Evolutionary conservation across 2,888 invertebrate genomes (phyloP), one percentile per base, ranked within the genome.

Genomic region (Cistogaster globosa): DNA sequence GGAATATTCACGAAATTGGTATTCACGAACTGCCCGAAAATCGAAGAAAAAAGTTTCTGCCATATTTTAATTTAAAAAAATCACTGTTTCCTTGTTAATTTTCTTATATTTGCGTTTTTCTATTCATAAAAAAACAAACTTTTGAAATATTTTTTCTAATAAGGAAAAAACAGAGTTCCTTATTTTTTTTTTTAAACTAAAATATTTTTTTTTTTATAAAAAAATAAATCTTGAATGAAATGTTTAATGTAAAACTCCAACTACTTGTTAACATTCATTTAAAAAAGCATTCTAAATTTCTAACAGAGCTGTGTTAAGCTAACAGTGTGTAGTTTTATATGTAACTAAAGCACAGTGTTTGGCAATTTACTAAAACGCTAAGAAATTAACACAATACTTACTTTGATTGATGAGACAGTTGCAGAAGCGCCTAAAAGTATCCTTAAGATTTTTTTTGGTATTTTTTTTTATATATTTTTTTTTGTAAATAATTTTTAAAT

Each of bases 251-350:
- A 18, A 53, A 53, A 53, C 18, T 18, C 20, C 74, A 74, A 74
- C 74, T 74, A 81, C 68, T 74, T 53, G n/a, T 32, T 71, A 2
- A 82, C 82, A 82, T 82, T 77, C 65, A 82, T 5, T 71, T 69
- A 51, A 71, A 69, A 68, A 82, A 77, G 82, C 82, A 76, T 58
- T 65, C 82, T 82, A 82, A 65, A n/a, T 62, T 16, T 63, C 78
- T 55, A 78, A 57, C 11, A 63, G 22, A 62, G 53, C 60, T 71
- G 53, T 16, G 45, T 63, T 65, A 55, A 12, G 48, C 67, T 55
- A 63, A 62, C 38, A 75, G 53, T 68, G 74, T 74, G 26, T 71
- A 8, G 7, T 38, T 22, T 57, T 68, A 18, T 12, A 20, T 58
- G n/a, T 26, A 14, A 18, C 38, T 68, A 75, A 69, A 69, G 76